Evolutionary conservation across 2,113 vertebrate genomes (phyloP), one percentile per base, ranked within the genome.

Genomic region (Thunnus thynnus): DNA sequence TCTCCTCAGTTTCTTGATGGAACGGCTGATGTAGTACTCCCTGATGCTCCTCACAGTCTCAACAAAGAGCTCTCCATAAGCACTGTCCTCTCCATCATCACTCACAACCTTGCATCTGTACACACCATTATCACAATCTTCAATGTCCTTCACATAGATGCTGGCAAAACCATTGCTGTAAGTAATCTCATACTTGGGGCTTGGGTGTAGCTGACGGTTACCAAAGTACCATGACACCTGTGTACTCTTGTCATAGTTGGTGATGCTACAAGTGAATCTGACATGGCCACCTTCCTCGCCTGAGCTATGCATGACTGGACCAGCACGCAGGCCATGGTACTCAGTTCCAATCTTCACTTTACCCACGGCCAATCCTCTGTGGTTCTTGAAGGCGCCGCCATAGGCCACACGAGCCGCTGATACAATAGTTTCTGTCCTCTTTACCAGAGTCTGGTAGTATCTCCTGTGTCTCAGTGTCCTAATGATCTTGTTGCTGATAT

Each of bases 161-260:
- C 95, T 97, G 65, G 98, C 98, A 91, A 97, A 92, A 50, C 97
- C 98, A 58, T 97, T 97, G 71, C 94, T 94, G 22, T 98, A 99
- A 65, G 92, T 96, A 48, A 99, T 99, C 95, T 99, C 98, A 76
- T 99, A 98, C 91, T 99, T 99, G 57, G 96, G 94, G 91, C 91
- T 97, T 80, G 91, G 94, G 82, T 98, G 97, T 41, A 99, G 90
- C 80, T 99, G 98, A 36, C 96, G 96, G 86, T 96, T 96, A 48
- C 97, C 97, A 48, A 96, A 97, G 93, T 97, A 99, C 98, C 98
- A 99, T 14, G 96, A 95, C 56, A 97, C 97, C 93, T 98, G 95
- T 69, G 98, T 99, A 70, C 96, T 96, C 77, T 96, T 95, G 94
- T 99, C 96, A 64, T 96, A 98, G 87, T 97, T 97, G 91, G 96